Evolutionary conservation across 2,888 invertebrate species (phyloP), one percentile per base, ranked within the genome.

Genomic region (Cremastobaeus sp.): DNA sequence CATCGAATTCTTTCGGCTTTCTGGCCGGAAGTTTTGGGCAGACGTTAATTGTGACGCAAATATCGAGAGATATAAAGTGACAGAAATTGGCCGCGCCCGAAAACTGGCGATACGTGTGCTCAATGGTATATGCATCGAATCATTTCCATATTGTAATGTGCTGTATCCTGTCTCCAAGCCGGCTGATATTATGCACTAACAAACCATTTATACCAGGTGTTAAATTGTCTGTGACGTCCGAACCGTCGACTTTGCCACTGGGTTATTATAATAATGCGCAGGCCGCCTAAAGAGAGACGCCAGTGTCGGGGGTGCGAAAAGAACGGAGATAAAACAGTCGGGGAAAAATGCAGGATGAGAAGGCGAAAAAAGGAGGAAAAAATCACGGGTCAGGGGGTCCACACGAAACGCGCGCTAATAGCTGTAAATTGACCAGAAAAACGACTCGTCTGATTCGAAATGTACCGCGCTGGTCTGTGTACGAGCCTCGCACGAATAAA

Each of bases 181-280:
- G 81, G 74, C 77, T 74, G 81, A 84, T 83, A 84, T 85, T 85
- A 83, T 85, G 83, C 84, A 84, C 78, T 85, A 83, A 84, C 85
- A 84, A 85, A 85, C 86, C 86, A 85, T 85, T 86, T 85, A 84
- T 81, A 79, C 84, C 86, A 87, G 86, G 87, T 87, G 86, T 86
- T 86, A 85, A 86, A 87, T 86, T 86, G 87, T 83, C 85, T 85
- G 86, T 86, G 86, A 86, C 86, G 85, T 83, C 79, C 79, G 79
- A 84, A 81, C 81, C 78, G 78, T 80, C 76, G 76, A 66, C 68
- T 68, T 64, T 69, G 74, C 75, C 71, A 64, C 71, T 70, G 70
- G 71, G 73, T 74, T 73, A 76, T 69, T 68, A 76, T 74, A 69
- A 70, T 76, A 66, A 71, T 59, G 17, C 48, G 20, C 30, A 30